Evolutionary conservation across 2,888 invertebrate species (phyloP).

Genomic region (Cataglyphis rosenhaueri): DNA sequence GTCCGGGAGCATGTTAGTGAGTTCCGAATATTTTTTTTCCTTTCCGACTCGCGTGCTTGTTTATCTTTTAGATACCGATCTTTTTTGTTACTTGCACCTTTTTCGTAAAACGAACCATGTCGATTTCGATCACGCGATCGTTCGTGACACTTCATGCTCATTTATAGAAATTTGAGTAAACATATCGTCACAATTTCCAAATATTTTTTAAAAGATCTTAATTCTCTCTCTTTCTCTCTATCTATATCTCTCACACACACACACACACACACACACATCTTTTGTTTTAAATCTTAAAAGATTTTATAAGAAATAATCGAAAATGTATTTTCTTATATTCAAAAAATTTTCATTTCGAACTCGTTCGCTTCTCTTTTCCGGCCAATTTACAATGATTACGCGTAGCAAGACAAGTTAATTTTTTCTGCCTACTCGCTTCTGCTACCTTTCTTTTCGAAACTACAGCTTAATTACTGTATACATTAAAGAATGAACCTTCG

Average conservation of each 20-base stretch:
- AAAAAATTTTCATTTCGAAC: slow-evolving; percentile 59
- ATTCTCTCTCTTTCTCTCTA: neutral
- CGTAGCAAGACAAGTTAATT: slow-evolving; percentile 48
- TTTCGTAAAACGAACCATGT: slow-evolving; percentile 45
- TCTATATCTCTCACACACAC: no score
- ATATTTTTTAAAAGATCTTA: neutral
- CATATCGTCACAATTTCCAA: neutral
- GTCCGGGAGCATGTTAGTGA: slow-evolving; percentile 48
- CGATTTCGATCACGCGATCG: slow-evolving; percentile 49
- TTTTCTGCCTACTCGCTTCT: slow-evolving; percentile 28
- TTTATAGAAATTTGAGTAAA: slow-evolving; percentile 46
- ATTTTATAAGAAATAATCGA: slow-evolving; percentile 10
- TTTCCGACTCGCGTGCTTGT: slow-evolving; percentile 58
- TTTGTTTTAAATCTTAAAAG: neutral
- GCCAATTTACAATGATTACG: slow-evolving; percentile 72
- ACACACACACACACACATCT: no score
- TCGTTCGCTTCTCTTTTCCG: slow-evolving; percentile 69
- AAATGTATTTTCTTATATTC: neutral
- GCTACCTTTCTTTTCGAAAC: slow-evolving; percentile 55
- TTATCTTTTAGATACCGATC: slow-evolving; percentile 74
- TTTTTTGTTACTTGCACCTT: slow-evolving; percentile 59
- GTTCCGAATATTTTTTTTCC: slow-evolving; percentile 42
- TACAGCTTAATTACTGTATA: slow-evolving; percentile 62
- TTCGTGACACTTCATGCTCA: slow-evolving; percentile 9
- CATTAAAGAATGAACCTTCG: slow-evolving; percentile 51